Evolutionary conservation across 2,113 vertebrate species (phyloP), one percentile per base, ranked within the genome.

Genomic region (Crotophaga sulcirostris): DNA sequence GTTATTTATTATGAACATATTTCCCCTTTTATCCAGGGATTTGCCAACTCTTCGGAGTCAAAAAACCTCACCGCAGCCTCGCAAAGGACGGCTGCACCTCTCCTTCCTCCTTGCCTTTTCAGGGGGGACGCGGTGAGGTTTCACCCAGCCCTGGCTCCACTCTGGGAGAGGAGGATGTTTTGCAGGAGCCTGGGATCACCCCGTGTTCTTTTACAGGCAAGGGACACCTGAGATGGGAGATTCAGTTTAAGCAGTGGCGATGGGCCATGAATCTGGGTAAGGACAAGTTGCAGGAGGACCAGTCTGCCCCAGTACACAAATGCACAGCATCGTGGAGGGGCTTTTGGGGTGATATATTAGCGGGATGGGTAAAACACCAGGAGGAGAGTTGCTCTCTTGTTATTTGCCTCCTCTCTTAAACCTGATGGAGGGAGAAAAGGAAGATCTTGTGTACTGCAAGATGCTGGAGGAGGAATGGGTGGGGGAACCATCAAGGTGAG

Each of bases 1-100:
- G 82, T 74, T 91, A 83, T 95, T 94, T 94, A 93, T 95, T 91
- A 86, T 47, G 87, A 63, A 36, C 75, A 36, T 55, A 58, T 95
- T 96, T 96, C 63, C 82, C 91, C 93, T 95, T 96, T 94, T 74
- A 89, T 90, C 78, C 89, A 0, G 55, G 89, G 62, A 54, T 94
- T 94, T 87, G 95, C 84, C 87, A 84, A 31, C 91, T 77, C 76
- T 44, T 38, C 0, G 1, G 34, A 93, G 91, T 70, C 76, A 23
- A 93, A 75, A 14, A 96, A 20, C 64, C 69, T 88, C 7, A 0
- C 29, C 0, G 3, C 0, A 2, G 80, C 68, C 77, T 67, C 4
- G 4, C 0, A 1, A 7, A 58, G 67, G 36, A 73, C 0, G 7
- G 73, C 36, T 24, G 62, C 3, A 23, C 70, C 58, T 93, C 55